A percentile compares a stretch with the other conserved stretches of the same genome.
Conservation (phyloP, 92 coral and sea anemone species). For the Umimayanthus kanabou region DNA sequence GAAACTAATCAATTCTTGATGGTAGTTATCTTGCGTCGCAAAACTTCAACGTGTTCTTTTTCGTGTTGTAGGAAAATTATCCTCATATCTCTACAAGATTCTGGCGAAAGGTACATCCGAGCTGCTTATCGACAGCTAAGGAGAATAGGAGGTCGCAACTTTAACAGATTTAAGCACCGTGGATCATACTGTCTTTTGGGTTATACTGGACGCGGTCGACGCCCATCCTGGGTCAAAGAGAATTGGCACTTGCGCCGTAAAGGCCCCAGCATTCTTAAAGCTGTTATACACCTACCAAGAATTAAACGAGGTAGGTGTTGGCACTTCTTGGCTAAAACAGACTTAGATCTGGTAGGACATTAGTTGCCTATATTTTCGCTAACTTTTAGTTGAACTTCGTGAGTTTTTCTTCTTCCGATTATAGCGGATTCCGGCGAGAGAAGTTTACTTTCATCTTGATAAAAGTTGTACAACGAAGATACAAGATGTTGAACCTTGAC, state of each 20-base stretch:
- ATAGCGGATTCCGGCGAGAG: too few species aligned
- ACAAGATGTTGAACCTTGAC: too few species aligned
- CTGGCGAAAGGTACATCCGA: background rate
- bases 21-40: too few species aligned
- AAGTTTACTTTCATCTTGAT: too few species aligned
- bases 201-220: conserved; percentile 31
- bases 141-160: conserved; percentile 21
- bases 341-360: too few species aligned
- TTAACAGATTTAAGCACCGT: background rate
- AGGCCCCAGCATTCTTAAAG: conserved; percentile 14
- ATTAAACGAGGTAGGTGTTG: conserved; percentile 7
- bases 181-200: conserved; percentile 23
- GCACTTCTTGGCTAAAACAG: background rate
- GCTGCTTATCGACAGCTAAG: background rate
- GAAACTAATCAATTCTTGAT: too few species aligned
- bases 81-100: background rate
- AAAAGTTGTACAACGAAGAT: too few species aligned
- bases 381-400: too few species aligned
- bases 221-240: conserved; percentile 11
- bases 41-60: background rate
- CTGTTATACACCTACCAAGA: conserved; percentile 17
- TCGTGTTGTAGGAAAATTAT: conserved; percentile 27
- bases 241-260: background rate
- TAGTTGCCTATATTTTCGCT: background rate
- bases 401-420: too few species aligned